These are phyloP conservation scores for Anguilla pacifica DNA, from an alignment of 2,797 vertebrate genomes.

Conservation along the genomic window DNA sequence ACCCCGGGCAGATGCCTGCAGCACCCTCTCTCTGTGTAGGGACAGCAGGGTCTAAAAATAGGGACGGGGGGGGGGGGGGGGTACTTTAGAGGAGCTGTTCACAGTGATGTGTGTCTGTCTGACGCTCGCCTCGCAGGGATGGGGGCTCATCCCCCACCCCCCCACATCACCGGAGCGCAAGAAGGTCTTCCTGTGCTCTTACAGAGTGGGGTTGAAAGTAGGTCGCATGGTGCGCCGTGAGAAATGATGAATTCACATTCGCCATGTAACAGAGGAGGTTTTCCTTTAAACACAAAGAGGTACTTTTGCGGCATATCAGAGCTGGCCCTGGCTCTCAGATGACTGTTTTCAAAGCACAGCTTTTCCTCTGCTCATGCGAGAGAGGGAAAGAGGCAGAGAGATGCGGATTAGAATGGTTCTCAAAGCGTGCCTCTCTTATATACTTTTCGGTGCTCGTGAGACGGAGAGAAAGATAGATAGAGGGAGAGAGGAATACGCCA, in stretches of 20 bases:
- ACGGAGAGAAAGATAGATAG: not conserved
- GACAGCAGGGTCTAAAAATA: not conserved
- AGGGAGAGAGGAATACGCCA: constrained; percentile 25
- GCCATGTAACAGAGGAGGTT: not conserved
- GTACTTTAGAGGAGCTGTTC: not conserved
- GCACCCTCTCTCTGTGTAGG: not conserved
- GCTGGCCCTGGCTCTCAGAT: not conserved
- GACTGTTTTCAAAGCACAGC: not conserved
- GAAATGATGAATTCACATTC: constrained; percentile 3
- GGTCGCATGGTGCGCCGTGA: not conserved
- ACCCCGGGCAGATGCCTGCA: not conserved
- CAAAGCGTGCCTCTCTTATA: not conserved
- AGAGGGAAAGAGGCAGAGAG: not conserved
- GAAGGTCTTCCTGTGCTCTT: not conserved
- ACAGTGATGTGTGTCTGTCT: not conserved
- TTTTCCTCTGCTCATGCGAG: not conserved
- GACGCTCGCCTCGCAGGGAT: not conserved
- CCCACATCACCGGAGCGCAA: not conserved
- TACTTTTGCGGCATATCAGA: not conserved
- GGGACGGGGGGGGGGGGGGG: not conserved
- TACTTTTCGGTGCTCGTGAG: not conserved
- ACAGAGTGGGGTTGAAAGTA: not conserved
- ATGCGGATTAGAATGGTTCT: not conserved
- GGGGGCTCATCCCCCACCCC: not conserved
- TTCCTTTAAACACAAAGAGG: not conserved